Base-by-base conservation (phyloP, 2,888 invertebrate genomes). In the Clepsis dumicolana region DNA sequence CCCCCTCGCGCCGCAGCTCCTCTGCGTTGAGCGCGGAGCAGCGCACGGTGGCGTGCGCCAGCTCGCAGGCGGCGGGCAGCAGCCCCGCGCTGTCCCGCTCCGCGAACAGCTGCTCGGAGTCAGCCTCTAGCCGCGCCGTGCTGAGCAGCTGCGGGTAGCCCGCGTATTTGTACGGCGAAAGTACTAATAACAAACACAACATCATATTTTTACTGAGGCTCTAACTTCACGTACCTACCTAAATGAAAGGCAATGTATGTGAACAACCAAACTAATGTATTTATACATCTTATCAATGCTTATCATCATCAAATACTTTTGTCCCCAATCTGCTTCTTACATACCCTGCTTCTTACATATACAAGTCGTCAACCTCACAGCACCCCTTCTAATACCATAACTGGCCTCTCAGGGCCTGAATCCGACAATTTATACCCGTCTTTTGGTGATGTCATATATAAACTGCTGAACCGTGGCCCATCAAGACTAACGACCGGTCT, bases 11-110 rank as follows among this genome's bases (percentile, higher is more conserved):
- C 64, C 99, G 94, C 73, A 99, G 93, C 88, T 99, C 99, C 91
- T 99, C 99, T 0, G 99, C 99, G 89, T 99, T 99, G 50, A 99
- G 93, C 12, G 99, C 97, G 0, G 99, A 99, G 89, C 99, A 99
- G 77, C 97, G 96, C 3, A 99, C 98, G 0, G 99, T 99, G 81
- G 99, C 98, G 90, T 98, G 99, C 61, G 98, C 98, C 32, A 99
- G 95, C 88, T 99, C 98, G 73, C 97, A 97, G 3, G 99, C 98
- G 18, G 99, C 98, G 0, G 98, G 96, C 74, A 99, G 90, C 44
- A 99, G 89, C 1, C 89, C 86, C n/a, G 84, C 82, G 64, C 83
- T 79, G 56, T 81, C 85, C 8, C 80, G 72, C 35, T 77, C 81
- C 5, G 88, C 97, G 93, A 99, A 99, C 76, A 99, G 91, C 76